Conservation (phyloP, 2,888 invertebrate genomes). For the Hesperia comma region DNA sequence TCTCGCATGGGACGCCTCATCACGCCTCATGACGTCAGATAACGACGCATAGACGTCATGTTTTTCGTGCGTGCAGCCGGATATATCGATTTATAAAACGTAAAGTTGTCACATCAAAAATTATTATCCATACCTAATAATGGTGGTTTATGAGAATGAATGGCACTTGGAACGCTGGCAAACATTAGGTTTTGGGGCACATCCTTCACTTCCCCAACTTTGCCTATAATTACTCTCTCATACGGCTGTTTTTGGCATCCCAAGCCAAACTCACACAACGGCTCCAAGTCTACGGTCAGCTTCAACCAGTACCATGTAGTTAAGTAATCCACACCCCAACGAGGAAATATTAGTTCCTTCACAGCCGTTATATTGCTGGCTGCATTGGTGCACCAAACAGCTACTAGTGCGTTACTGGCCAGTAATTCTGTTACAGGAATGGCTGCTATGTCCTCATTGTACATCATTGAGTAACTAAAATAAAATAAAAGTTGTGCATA, state of each 20-base stretch:
- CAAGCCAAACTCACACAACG: constrained; percentile 87
- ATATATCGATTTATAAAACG: too few species aligned
- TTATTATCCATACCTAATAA: constrained; percentile 86
- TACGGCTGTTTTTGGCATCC: constrained; percentile 93
- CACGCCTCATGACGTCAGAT: too few species aligned
- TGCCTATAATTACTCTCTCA: constrained; percentile 87
- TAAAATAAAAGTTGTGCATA: neutral
- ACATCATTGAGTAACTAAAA: constrained; percentile 90
- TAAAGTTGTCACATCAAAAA: too few species aligned
- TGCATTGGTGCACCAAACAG: constrained; percentile 97
- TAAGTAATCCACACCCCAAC: constrained; percentile 89
- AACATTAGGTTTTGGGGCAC: constrained; percentile 84
- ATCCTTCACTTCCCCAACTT: constrained; percentile 58
- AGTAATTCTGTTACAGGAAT: constrained; percentile 88
- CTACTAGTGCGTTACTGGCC: constrained; percentile 86
- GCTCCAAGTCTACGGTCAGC: constrained; percentile 87
- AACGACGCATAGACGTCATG: too few species aligned
- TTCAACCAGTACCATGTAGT: constrained; percentile 96
- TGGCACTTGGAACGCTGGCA: constrained; percentile 93
- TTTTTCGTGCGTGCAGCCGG: too few species aligned
- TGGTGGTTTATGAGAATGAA: constrained; percentile 98
- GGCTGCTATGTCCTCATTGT: constrained; percentile 87
- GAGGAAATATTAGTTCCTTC: constrained; percentile 88
- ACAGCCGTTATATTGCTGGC: constrained; percentile 87
- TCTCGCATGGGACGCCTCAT: too few species aligned